Evolutionary conservation across 1,140 invertebrate genomes (phyloP), one percentile per base, ranked within the genome.

Genomic region (Aethina tumida): DNA sequence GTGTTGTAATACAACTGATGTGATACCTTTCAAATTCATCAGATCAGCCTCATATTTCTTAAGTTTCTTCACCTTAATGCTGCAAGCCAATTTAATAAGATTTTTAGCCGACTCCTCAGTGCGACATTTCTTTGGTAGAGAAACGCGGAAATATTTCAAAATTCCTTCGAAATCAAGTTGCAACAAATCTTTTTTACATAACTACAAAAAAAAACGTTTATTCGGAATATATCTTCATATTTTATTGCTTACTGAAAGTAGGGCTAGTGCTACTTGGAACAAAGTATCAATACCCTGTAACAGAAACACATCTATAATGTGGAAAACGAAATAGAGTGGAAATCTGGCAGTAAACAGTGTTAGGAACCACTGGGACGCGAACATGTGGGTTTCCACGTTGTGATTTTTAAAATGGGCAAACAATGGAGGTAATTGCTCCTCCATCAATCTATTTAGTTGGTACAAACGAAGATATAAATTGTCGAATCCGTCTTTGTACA

Each of bases 351-450:
- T 99, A 67, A 96, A 99, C 8, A 99, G 67, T 0, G 96, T 99
- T 14, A 99, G 77, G 70, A 99, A 98, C 97, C 97, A 99, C 69
- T 99, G 96, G 19, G 89, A 93, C 14, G 94, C 96, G 66, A 92
- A 99, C 96, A 99, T 99, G 67, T 99, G 96, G 35, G 91, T 84
- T 66, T 99, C 96, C 27, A 99, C 79, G 22, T 86, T 84, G 56
- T 92, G 77, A 56, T 89, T 83, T 45, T 71, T 71, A 66, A 99
- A 97, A 65, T 99, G 96, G 41, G 79, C 75, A 54, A 82, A 84
- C 25, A 99, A 63, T 45, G 95, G 89, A 1, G 82, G 80, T 30
- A 97, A 59, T 64, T 96, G 87, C 63, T 98, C 93, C 81, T 96
- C 84, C 70, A 97, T 84, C 8, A 99, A 66, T 43, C 87, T 75